phyloP scores from a whole-genome alignment of 2,797 vertebrate genomes.

The Vultur gryphus region DNA sequence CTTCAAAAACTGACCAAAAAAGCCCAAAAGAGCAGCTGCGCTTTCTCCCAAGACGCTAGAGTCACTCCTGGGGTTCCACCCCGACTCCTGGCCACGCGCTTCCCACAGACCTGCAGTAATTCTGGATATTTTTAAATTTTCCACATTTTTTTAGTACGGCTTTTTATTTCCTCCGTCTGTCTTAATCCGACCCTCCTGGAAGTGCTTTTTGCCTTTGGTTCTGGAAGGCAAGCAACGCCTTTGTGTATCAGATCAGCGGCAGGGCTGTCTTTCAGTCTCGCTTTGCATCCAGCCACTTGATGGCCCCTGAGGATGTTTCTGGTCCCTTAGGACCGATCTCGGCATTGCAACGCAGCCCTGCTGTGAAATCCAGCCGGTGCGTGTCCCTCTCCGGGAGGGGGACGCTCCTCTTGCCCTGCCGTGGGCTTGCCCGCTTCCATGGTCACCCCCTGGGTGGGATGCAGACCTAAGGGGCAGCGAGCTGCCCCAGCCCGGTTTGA shows the following conservation, averaged over 20 bases:
- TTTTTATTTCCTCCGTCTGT: conserved; percentile 26
- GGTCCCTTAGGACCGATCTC: neutral
- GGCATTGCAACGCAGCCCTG: neutral
- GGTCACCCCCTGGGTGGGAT: neutral
- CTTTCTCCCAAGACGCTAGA: neutral
- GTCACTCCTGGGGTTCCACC: neutral
- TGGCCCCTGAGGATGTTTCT: conserved; percentile 5
- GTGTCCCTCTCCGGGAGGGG: neutral
- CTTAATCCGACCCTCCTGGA: conserved; percentile 25
- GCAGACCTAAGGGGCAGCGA: neutral
- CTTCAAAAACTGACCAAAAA: conserved; percentile 29
- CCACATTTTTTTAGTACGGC: neutral
- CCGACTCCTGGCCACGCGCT: neutral
- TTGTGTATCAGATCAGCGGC: conserved; percentile 12
- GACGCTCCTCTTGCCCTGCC: rapidly evolving
- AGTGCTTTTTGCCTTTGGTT: conserved; percentile 14
- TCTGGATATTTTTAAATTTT: conserved; percentile 18
- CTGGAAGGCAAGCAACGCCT: neutral
- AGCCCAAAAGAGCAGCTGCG: neutral
- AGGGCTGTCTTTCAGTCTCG: neutral
- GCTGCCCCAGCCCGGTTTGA: neutral
- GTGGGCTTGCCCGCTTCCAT: rapidly evolving
- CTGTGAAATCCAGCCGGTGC: neutral
- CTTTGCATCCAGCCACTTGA: conserved; percentile 7
- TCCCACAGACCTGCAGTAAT: neutral